These are phyloP conservation scores for Galago senegalensis DNA, from an alignment of 2,797 vertebrate species.

Conservation along the genomic window DNA sequence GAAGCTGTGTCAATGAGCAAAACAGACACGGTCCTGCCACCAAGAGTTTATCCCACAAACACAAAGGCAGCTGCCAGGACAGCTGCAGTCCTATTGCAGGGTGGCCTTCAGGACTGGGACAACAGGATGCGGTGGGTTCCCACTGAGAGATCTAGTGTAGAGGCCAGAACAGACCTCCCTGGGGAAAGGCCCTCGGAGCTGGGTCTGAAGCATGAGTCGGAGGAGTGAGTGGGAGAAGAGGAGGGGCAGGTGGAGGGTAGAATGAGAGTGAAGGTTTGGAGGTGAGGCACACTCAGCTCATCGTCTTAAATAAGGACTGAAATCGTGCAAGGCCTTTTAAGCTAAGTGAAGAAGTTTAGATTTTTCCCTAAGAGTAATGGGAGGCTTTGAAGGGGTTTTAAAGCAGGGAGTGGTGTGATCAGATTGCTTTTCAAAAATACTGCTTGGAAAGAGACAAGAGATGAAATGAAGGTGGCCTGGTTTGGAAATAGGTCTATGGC, in stretches of 20 bases:
- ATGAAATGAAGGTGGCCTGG: neutral
- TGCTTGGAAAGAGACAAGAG: neutral
- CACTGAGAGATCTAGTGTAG: neutral
- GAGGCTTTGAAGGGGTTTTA: slow-evolving; percentile 52
- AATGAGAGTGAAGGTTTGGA: neutral
- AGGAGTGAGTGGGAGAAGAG: neutral
- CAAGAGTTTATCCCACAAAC: neutral
- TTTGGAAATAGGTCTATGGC: neutral
- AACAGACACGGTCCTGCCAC: neutral
- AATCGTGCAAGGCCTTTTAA: neutral
- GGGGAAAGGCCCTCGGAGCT: neutral
- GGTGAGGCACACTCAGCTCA: neutral
- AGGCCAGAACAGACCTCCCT: neutral
- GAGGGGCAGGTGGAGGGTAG: neutral
- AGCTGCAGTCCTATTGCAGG: neutral
- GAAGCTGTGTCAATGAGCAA: neutral
- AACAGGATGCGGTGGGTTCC: neutral
- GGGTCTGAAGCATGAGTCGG: neutral
- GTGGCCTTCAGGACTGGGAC: neutral
- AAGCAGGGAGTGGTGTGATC: neutral
- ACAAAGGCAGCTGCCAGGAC: neutral
- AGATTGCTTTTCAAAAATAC: slow-evolving; percentile 33
- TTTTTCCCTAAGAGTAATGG: neutral
- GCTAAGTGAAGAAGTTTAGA: neutral
- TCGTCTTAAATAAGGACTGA: neutral